These are phyloP conservation scores for Habroteleia sp. DNA, from an alignment of 2,888 invertebrate genomes.

Conservation along the genomic window DNA sequence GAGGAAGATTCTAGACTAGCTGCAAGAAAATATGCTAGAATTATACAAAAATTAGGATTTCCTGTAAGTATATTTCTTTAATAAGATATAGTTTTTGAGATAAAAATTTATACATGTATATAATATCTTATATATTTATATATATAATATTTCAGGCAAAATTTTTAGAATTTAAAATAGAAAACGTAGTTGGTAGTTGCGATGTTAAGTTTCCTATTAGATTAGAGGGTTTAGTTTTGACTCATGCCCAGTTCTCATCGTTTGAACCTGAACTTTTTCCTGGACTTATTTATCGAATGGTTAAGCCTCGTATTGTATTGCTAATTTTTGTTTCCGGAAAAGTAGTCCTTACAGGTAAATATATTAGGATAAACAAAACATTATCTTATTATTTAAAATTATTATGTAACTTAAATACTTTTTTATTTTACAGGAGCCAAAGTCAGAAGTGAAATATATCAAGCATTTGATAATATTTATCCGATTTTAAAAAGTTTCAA, in stretches of 20 bases:
- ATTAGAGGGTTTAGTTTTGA: conserved; percentile 89
- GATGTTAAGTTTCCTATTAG: conserved; percentile 93
- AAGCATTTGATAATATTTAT: conserved; percentile 97
- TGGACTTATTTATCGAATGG: conserved; percentile 99
- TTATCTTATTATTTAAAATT: conserved; percentile 14
- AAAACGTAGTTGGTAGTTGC: conserved; percentile 86
- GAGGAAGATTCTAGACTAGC: conserved; percentile 90
- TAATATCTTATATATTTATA: no score
- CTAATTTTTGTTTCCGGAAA: conserved; percentile 99
- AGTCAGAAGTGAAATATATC: conserved; percentile 94
- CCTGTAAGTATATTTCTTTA: conserved; percentile 80
- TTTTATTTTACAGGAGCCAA: conserved; percentile 87
- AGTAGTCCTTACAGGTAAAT: conserved; percentile 91
- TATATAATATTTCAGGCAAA: conserved; percentile 83
- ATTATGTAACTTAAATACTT: no score
- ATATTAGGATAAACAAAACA: conserved; percentile 12
- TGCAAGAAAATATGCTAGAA: conserved; percentile 90
- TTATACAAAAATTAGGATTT: conserved; percentile 91
- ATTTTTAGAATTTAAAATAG: conserved; percentile 85
- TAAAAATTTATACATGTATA: no score
- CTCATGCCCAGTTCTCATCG: conserved; percentile 88
- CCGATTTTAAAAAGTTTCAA: conserved; percentile 97
- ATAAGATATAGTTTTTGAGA: no score
- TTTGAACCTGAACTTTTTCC: conserved; percentile 99
- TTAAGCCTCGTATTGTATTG: conserved; percentile 96